Percentiles rank a stretch among this genome's conserved stretches.
phyloP scores from a whole-genome alignment of 2,113 vertebrate genomes.

The Sinocyclocheilus anshuiensis region DNA sequence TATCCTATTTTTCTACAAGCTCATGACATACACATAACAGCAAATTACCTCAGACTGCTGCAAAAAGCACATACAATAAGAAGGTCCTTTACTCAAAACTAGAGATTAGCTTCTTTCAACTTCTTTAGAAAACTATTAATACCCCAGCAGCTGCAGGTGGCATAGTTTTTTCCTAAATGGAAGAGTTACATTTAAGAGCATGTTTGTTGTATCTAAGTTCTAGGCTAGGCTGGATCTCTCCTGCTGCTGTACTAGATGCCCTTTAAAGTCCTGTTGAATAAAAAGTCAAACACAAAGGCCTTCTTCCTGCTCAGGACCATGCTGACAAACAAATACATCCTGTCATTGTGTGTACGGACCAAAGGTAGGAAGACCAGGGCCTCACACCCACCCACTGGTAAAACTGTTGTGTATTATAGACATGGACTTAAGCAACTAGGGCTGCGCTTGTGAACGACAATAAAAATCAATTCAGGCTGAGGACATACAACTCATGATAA shows the following conservation, averaged over 20 bases:
- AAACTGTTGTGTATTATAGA: neutral
- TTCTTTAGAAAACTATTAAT: conserved; percentile 23
- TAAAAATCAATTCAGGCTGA: too few species aligned
- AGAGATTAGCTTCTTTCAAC: conserved; percentile 23
- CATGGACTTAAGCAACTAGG: neutral
- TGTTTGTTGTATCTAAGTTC: neutral
- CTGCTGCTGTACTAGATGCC: conserved; percentile 31
- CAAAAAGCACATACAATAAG: neutral
- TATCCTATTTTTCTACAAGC: conserved; percentile 27
- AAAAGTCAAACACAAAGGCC: conserved; percentile 36
- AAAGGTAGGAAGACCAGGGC: conserved; percentile 30
- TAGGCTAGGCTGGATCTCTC: neutral
- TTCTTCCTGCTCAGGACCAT: conserved; percentile 48
- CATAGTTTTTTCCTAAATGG: neutral
- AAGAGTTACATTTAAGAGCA: neutral
- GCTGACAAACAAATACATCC: conserved; percentile 50
- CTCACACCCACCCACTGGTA: neutral
- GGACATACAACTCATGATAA: too few species aligned
- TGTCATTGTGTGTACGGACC: conserved; percentile 50
- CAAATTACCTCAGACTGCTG: conserved; percentile 32
- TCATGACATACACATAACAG: conserved; percentile 12
- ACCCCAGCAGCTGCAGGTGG: neutral
- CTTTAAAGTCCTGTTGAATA: conserved; percentile 33
- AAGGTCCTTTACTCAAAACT: neutral
- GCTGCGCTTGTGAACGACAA: too few species aligned